Conservation (phyloP, 2,888 invertebrate species). For the Molorchus minor region DNA sequence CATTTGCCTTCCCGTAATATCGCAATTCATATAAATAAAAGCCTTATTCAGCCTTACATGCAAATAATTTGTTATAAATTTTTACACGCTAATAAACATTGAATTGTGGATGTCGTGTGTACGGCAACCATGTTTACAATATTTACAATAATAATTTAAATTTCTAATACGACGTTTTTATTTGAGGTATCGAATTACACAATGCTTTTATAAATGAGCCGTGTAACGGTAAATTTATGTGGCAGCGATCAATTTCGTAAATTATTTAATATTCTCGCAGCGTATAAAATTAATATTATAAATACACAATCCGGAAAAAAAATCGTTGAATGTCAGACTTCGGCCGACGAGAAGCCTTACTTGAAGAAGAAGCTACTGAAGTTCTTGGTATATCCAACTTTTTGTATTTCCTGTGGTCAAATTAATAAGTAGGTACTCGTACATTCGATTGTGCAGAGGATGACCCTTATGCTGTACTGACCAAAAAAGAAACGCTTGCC, state of each 20-base stretch:
- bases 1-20: slow-evolving; percentile 29
- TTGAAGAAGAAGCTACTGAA: background rate
- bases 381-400: slow-evolving; percentile 8
- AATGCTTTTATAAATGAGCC: slow-evolving; percentile 1
- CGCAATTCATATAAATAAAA: slow-evolving; percentile 42
- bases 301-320: slow-evolving; percentile 11
- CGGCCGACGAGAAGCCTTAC: background rate
- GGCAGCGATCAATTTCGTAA: background rate
- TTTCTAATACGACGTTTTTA: slow-evolving; percentile 19
- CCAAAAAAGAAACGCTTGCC: background rate
- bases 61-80: slow-evolving; percentile 36
- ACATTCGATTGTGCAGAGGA: too few relatives aligned
- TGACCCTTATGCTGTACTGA: background rate
- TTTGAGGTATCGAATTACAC: slow-evolving; percentile 12
- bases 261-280: slow-evolving; percentile 1
- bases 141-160: slow-evolving; percentile 25
- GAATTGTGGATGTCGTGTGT: slow-evolving; percentile 12
- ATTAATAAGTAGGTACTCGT: too few relatives aligned
- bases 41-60: slow-evolving; percentile 37
- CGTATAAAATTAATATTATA: slow-evolving; percentile 11
- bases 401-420: background rate
- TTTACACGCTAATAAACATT: slow-evolving; percentile 24
- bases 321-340: slow-evolving; percentile 6
- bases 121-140: slow-evolving; percentile 17
- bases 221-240: slow-evolving; percentile 8